Evolutionary conservation across 1,140 invertebrate species (phyloP).

Genomic region (Bombus ignitus): DNA sequence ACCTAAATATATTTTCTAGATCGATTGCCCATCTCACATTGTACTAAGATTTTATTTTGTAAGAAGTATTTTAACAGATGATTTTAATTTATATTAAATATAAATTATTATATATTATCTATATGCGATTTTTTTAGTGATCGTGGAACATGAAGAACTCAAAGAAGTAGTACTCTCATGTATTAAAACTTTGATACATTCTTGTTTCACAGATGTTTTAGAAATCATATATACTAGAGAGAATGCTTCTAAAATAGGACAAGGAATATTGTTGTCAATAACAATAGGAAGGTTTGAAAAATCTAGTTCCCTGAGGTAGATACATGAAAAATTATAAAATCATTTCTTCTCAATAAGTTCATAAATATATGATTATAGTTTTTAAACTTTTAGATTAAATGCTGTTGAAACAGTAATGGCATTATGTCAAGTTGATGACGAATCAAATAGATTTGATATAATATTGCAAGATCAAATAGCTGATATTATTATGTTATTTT

Average conservation of each 20-base stretch:
- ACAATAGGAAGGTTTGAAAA: slow-evolving; percentile 85
- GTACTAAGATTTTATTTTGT: slow-evolving; percentile 29
- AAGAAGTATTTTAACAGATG: slow-evolving; percentile 35
- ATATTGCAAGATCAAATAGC: slow-evolving; percentile 81
- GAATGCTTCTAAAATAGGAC: slow-evolving; percentile 83
- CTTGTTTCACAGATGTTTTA: slow-evolving; percentile 79
- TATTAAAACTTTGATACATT: slow-evolving; percentile 81
- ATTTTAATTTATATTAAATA: slow-evolving; percentile 42
- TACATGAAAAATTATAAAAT: slow-evolving; percentile 37
- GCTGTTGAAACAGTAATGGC: slow-evolving; percentile 85
- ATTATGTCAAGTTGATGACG: slow-evolving; percentile 83
- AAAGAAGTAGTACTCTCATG: slow-evolving; percentile 84
- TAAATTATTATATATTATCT: slow-evolving; percentile 41
- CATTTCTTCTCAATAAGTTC: slow-evolving; percentile 31
- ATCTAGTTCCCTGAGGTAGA: slow-evolving; percentile 83
- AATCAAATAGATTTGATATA: slow-evolving; percentile 76
- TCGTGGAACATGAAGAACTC: slow-evolving; percentile 84
- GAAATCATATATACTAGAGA: slow-evolving; percentile 82
- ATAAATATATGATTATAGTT: slow-evolving; percentile 33
- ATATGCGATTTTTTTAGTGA: slow-evolving; percentile 74
- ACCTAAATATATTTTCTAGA: slow-evolving; percentile 41
- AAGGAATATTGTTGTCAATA: slow-evolving; percentile 84
- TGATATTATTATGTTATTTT: slow-evolving; percentile 84
- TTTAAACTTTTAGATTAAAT: slow-evolving; percentile 78
- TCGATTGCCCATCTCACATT: slow-evolving; percentile 20